Conservation (phyloP, 1,140 invertebrate genomes). For the Drosophila pachea region DNA sequence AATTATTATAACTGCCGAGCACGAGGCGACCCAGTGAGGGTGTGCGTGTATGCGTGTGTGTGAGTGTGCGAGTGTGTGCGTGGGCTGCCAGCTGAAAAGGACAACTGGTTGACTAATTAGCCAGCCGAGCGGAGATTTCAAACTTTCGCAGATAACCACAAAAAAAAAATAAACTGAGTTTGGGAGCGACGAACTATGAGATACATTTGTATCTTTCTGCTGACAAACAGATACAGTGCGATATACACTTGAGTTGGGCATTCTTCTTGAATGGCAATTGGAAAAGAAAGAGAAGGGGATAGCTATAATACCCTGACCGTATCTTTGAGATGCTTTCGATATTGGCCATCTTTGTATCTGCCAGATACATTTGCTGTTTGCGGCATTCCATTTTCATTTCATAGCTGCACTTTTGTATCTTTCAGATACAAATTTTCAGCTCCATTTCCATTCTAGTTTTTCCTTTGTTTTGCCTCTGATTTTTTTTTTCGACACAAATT, state of each 20-base stretch:
- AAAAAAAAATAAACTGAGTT: background rate
- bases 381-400: background rate
- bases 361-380: background rate
- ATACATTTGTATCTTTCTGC: slow-evolving; percentile 18
- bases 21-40: slow-evolving; percentile 56
- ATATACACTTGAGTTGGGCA: background rate
- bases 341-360: no score
- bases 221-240: background rate
- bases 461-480: background rate
- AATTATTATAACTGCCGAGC: slow-evolving; percentile 73
- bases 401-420: background rate
- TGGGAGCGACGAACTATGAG: background rate
- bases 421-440: background rate
- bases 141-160: slow-evolving; percentile 3
- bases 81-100: slow-evolving; percentile 34
- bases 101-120: slow-evolving; percentile 59
- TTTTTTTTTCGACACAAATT: slow-evolving; percentile 11
- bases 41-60: slow-evolving; percentile 2
- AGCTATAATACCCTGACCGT: no score
- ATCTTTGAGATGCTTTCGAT: slow-evolving; percentile 36
- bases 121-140: slow-evolving; percentile 31
- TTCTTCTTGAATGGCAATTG: background rate
- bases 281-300: no score
- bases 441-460: slow-evolving; percentile 1
- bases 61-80: slow-evolving; percentile 15